Evolutionary conservation across 1,140 invertebrate genomes (phyloP), one percentile per base, ranked within the genome.

Genomic region (Drosophila nasuta): DNA sequence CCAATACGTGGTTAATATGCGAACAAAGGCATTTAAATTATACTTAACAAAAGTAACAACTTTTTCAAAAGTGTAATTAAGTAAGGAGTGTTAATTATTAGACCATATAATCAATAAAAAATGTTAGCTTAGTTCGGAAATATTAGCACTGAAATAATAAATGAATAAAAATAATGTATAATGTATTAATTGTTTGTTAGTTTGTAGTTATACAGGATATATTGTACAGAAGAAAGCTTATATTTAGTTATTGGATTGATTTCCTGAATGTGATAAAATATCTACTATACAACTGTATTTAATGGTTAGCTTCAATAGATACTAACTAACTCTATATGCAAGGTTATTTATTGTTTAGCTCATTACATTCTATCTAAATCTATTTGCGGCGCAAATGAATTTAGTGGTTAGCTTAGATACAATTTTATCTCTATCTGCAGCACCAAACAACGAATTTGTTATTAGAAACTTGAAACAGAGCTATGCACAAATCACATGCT

Each of bases 401-500:
- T 10, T 38, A 38, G 35, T 38, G 35, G 35, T 38, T 38, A 38
- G 35, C 35, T 38, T 3, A 8, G 6, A 38, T 38, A 38, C 35
- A 8, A 25, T 38, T 38, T 10, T 43, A 13, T 43, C 41, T 43
- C n/a, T 43, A 43, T 49, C 20, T 49, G 13, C 4, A 13, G 13
- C 25, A 35, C 5, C 38, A 7, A 10, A 3, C 10, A 41, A 43
- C 1, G n/a, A 43, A 1, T 43, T 13, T 6, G 0, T 43, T n/a
- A 43, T 43, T 13, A 5, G n/a, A 30, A 33, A 30, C 13, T 15
- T 28, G n/a, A 10, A 58, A 8, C 11, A 11, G 10, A 13, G 20
- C 20, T n/a, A 30, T 25, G 57, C 43, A 41, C n/a, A 20, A 33
- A 25, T n/a, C 13, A 11, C 62, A 64, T 64, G 62, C 62, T 48